These are phyloP conservation scores for Dolichopus griseipennis DNA, from an alignment of 2,888 invertebrate genomes.

Conservation along the genomic window DNA sequence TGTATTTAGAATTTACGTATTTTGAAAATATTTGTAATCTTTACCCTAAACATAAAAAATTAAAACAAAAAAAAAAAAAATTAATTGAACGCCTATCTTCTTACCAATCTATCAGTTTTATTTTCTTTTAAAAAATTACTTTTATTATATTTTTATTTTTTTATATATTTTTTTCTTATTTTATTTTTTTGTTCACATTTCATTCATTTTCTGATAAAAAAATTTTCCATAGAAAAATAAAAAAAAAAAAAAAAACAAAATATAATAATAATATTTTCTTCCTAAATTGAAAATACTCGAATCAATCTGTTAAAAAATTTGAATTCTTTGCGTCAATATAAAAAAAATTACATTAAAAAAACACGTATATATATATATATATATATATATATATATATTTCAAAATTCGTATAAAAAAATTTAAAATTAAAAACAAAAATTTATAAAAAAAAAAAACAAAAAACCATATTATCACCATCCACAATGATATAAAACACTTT, in stretches of 20 bases:
- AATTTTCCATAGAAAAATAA: too few species aligned
- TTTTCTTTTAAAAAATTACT: background rate
- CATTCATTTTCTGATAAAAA: too few species aligned
- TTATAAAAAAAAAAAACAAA: background rate
- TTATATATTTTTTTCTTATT: background rate
- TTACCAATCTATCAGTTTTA: conserved; percentile 1
- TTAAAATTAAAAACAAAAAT: background rate
- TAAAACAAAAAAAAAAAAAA: background rate
- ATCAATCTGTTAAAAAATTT: conserved; percentile 3
- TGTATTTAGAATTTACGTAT: too few species aligned
- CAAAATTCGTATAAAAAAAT: background rate
- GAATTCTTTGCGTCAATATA: conserved; percentile 1
- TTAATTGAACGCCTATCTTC: background rate
- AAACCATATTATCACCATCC: background rate
- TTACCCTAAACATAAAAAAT: background rate
- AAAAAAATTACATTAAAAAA: background rate
- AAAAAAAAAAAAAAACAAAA: too few species aligned
- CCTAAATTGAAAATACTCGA: background rate
- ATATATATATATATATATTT: too few species aligned
- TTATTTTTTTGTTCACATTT: background rate
- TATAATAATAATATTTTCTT: background rate
- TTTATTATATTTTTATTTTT: background rate
- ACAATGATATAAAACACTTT: conserved; percentile 6
- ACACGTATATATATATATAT: background rate
- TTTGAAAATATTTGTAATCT: background rate